phyloP scores from a whole-genome alignment of 1,140 invertebrate species.

The Camponotus floridanus region DNA sequence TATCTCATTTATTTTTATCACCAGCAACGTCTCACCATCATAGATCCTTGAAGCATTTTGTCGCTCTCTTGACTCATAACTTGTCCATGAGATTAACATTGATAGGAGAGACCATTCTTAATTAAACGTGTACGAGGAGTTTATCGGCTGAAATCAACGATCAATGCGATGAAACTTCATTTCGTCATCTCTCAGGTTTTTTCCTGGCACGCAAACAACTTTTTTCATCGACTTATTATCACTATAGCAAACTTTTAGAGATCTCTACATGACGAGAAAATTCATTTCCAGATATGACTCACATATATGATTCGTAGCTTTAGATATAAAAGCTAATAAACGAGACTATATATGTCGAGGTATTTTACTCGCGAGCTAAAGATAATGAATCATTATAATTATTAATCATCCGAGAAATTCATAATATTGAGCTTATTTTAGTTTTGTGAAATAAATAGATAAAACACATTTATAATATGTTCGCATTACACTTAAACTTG shows the following conservation, averaged over 20 bases:
- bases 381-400: constrained; percentile 1
- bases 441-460: constrained; percentile 9
- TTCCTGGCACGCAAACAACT: constrained; percentile 4
- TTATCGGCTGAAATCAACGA: constrained; percentile 31
- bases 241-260: background rate
- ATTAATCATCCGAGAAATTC: background rate
- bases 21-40: constrained; percentile 18
- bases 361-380: background rate
- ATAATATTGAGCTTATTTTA: background rate
- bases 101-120: constrained; percentile 62
- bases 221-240: constrained; percentile 18
- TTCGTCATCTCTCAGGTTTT: constrained; percentile 42
- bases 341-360: background rate
- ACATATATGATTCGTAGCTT: background rate
- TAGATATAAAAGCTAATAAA: background rate
- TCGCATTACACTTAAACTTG: background rate
- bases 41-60: constrained; percentile 66
- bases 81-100: constrained; percentile 67
- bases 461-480: background rate
- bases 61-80: constrained; percentile 71
- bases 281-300: background rate
- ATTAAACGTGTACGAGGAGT: constrained; percentile 72
- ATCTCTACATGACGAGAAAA: background rate
- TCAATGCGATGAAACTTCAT: constrained; percentile 36
- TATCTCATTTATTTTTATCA: constrained; percentile 74